These are phyloP conservation scores for Cynocephalus volans DNA, from an alignment of 2,113 vertebrate species.

Conservation along the genomic window DNA sequence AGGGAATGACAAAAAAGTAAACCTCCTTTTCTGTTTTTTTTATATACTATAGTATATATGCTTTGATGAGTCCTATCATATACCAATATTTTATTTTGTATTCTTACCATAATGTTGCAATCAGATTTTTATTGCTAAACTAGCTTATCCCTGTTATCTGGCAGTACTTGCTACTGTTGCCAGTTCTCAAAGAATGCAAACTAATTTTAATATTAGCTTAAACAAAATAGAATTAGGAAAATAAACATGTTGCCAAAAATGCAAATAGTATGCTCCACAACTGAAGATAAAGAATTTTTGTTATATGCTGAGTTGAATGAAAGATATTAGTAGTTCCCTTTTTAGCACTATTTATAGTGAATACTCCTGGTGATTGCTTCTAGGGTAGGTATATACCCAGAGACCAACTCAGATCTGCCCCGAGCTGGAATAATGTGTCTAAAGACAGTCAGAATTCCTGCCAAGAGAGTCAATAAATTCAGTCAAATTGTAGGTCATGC, in stretches of 20 bases:
- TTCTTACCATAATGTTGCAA: background rate
- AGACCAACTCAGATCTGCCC: background rate
- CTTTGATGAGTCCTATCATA: background rate
- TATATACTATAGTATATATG: background rate
- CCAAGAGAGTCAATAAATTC: too few relatives aligned
- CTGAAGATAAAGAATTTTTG: conserved; percentile 58
- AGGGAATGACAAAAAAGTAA: background rate
- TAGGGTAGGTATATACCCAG: background rate
- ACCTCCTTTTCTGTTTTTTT: conserved; percentile 36
- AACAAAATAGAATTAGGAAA: conserved; percentile 74
- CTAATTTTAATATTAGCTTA: conserved; percentile 75
- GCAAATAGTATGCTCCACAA: conserved; percentile 56
- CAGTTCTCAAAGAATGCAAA: conserved; percentile 71
- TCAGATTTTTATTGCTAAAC: conserved; percentile 45
- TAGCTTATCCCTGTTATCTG: conserved; percentile 43
- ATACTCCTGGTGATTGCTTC: conserved; percentile 10
- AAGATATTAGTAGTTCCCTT: background rate
- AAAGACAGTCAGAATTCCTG: background rate
- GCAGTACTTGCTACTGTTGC: conserved; percentile 46
- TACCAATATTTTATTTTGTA: conserved; percentile 25
- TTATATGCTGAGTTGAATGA: conserved; percentile 17
- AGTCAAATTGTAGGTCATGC: too few relatives aligned
- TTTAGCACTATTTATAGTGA: conserved; percentile 32
- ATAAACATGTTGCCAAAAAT: conserved; percentile 68
- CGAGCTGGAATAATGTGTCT: background rate